phyloP scores from a whole-genome alignment of 2,888 invertebrate species.

The Mesochorus sp. region DNA sequence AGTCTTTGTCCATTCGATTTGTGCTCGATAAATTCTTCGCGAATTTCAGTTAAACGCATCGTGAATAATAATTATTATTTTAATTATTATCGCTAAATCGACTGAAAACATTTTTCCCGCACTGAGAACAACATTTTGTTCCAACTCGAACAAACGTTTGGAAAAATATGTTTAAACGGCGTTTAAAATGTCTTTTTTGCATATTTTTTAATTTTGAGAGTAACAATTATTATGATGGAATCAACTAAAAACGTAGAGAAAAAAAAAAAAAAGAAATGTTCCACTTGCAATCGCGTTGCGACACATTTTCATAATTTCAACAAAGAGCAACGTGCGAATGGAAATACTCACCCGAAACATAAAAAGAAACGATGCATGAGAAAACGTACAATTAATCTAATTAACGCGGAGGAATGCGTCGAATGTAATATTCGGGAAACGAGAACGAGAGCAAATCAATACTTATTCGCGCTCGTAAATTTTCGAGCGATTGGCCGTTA shows the following conservation, averaged over 20 bases:
- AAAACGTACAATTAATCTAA: not conserved
- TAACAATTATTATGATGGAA: not conserved
- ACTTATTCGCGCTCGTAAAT: too few species aligned
- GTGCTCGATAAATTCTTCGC: too few species aligned
- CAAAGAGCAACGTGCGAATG: not conserved
- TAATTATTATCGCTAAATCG: not conserved
- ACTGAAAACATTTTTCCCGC: not conserved
- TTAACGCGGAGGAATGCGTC: not conserved
- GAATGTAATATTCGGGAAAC: too few species aligned
- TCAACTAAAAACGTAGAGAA: not conserved
- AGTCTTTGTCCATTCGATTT: too few species aligned
- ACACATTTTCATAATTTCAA: not conserved
- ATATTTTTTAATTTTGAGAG: not conserved
- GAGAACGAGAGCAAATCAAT: too few species aligned
- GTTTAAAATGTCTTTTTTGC: not conserved
- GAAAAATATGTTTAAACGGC: not conserved
- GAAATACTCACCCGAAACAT: conserved; percentile 41
- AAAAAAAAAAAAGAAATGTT: not conserved
- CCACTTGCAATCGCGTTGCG: not conserved
- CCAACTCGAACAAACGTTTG: not conserved
- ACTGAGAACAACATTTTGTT: conserved; percentile 1
- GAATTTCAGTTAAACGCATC: too few species aligned
- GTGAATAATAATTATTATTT: too few species aligned
- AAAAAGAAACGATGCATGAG: conserved; percentile 25
- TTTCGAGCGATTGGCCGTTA: too few species aligned